Evolutionary conservation across 2,797 vertebrate species (phyloP).

Genomic region (Notolepis coatsorum): DNA sequence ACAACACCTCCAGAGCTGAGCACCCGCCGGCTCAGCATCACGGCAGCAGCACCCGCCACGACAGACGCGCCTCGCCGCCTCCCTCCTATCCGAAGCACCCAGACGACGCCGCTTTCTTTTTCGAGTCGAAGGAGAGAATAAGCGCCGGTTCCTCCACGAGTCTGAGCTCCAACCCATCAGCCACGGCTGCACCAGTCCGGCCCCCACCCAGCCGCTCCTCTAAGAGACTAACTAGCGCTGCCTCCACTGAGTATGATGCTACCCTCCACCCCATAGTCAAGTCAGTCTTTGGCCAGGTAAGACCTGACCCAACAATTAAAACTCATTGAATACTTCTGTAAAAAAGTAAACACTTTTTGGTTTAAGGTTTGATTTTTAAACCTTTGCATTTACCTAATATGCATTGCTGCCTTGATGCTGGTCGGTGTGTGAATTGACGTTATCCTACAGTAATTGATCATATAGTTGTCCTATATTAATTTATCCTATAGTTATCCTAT

Average conservation of each 20-base stretch:
- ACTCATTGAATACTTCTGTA: not conserved
- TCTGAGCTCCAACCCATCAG: conserved; percentile 64
- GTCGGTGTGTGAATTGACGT: not conserved
- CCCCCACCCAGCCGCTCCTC: conserved; percentile 61
- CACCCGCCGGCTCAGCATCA: conserved; percentile 48
- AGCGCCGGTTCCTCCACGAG: conserved; percentile 73
- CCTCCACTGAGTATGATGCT: conserved; percentile 72
- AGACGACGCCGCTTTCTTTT: conserved; percentile 79
- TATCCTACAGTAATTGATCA: too few relatives aligned
- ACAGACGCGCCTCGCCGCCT: conserved; percentile 68
- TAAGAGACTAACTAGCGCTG: conserved; percentile 57
- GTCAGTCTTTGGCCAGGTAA: conserved; percentile 87
- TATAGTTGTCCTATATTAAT: too few relatives aligned
- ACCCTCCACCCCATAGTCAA: conserved; percentile 89
- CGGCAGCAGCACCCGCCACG: conserved; percentile 47
- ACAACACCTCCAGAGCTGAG: conserved; percentile 52
- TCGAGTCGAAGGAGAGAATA: conserved; percentile 72
- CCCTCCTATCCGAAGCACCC: conserved; percentile 63
- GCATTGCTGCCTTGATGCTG: not conserved
- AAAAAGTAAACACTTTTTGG: too few relatives aligned
- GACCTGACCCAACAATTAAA: not conserved
- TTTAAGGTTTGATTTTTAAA: too few relatives aligned
- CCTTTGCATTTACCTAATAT: not conserved
- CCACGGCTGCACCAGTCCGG: conserved; percentile 50
- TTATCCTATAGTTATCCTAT: too few relatives aligned